These are phyloP conservation scores for Xiphophorus couchianus DNA, from an alignment of 2,113 vertebrate genomes.

Conservation along the genomic window DNA sequence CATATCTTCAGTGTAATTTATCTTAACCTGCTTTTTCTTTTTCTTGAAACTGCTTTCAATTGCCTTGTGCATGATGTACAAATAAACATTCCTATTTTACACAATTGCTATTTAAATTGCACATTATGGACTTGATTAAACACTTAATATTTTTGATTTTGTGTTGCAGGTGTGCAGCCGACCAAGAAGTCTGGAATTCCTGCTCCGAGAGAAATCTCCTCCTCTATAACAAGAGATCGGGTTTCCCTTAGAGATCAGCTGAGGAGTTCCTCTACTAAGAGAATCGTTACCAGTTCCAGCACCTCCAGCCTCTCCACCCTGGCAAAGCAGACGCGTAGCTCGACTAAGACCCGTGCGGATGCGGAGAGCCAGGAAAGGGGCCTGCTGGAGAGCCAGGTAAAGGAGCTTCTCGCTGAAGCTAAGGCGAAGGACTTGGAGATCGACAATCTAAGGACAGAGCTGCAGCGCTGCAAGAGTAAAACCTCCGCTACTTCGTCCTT, in stretches of 20 bases:
- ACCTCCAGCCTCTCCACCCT: slow-evolving; percentile 87
- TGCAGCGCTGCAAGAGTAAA: slow-evolving; percentile 86
- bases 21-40: too few species aligned
- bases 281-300: slow-evolving; percentile 87
- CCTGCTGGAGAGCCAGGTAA: slow-evolving; percentile 89
- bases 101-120: neutral
- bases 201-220: slow-evolving; percentile 86
- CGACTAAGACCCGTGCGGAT: slow-evolving; percentile 84
- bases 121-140: neutral
- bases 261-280: slow-evolving; percentile 78
- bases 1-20: too few species aligned
- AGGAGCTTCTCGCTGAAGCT: slow-evolving; percentile 91
- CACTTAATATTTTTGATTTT: slow-evolving; percentile 3
- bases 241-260: slow-evolving; percentile 83
- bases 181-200: slow-evolving; percentile 93
- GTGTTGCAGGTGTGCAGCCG: slow-evolving; percentile 79
- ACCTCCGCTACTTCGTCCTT: slow-evolving; percentile 64
- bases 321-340: slow-evolving; percentile 83
- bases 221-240: slow-evolving; percentile 84
- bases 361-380: slow-evolving; percentile 83
- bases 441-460: slow-evolving; percentile 88
- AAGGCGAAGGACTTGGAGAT: slow-evolving; percentile 96
- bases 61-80: neutral
- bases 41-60: neutral
- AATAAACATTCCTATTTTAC: neutral